phyloP scores from a whole-genome alignment of 1,140 invertebrate genomes.

The Bicyclus anynana region DNA sequence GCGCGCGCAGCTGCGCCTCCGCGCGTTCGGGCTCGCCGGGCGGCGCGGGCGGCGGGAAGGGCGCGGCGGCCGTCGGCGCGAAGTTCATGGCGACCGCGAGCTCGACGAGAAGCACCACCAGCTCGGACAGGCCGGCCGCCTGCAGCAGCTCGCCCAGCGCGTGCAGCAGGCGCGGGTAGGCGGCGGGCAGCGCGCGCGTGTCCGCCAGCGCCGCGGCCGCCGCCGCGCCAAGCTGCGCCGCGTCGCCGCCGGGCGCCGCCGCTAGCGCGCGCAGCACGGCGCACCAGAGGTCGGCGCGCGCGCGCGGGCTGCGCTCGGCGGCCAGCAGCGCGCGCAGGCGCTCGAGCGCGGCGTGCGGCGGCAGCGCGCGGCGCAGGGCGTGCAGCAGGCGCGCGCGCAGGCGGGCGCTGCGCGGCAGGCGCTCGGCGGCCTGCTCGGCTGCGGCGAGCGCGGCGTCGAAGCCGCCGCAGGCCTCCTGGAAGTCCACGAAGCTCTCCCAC shows the following conservation, averaged over 20 bases:
- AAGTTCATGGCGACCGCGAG: constrained; percentile 44
- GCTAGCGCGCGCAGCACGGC: constrained; percentile 29
- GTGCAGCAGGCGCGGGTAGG: constrained; percentile 43
- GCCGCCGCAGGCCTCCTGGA: constrained; percentile 36
- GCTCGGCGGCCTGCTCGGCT: constrained; percentile 28
- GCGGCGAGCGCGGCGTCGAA: constrained; percentile 30
- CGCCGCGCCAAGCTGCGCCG: constrained; percentile 20
- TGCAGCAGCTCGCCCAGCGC: constrained; percentile 1
- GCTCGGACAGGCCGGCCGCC: constrained; percentile 49
- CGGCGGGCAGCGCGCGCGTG: constrained; percentile 22
- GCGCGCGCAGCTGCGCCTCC: constrained; percentile 29
- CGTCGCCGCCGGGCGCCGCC: constrained; percentile 20
- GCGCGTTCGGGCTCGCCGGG: neutral
- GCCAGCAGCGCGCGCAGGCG: constrained; percentile 29
- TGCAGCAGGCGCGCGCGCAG: constrained; percentile 23
- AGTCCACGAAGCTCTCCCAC: constrained; percentile 42
- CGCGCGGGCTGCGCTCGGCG: neutral
- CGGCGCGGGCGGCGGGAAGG: constrained; percentile 29
- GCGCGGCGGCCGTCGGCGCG: constrained; percentile 20
- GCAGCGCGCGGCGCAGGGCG: constrained; percentile 22
- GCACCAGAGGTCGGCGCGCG: constrained; percentile 33
- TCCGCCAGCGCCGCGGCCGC: constrained; percentile 30
- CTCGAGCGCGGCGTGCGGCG: constrained; percentile 22
- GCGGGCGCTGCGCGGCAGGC: constrained; percentile 9
- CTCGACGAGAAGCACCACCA: constrained; percentile 48